Conservation (phyloP, 2,797 vertebrate species). For the Rousettus madagascariensis region DNA sequence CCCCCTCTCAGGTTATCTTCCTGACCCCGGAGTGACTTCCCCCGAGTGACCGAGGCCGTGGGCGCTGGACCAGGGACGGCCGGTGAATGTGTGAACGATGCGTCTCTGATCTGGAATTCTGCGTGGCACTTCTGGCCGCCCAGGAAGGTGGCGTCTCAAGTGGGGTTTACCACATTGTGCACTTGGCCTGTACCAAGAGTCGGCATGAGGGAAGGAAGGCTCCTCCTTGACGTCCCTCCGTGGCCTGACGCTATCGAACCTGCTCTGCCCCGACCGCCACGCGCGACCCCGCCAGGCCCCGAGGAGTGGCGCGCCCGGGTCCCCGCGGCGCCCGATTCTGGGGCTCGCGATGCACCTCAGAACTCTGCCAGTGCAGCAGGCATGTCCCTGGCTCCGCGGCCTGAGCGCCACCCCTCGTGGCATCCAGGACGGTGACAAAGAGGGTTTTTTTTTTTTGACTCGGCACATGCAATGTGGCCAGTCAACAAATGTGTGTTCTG, state of each 20-base stretch:
- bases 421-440: too few relatives aligned
- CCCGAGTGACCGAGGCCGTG: neutral
- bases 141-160: neutral
- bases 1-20: neutral
- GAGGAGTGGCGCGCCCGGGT: neutral
- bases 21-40: neutral
- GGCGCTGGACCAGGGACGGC: neutral
- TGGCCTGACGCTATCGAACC: neutral
- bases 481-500: neutral
- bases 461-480: neutral
- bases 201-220: neutral
- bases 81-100: neutral
- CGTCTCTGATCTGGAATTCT: too few relatives aligned
- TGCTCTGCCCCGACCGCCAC: neutral
- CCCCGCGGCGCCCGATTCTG: rapidly evolving
- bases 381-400: rapidly evolving
- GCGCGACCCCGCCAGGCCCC: rapidly evolving
- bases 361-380: neutral
- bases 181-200: neutral
- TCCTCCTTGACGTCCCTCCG: neutral
- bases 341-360: rapidly evolving
- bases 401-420: too few relatives aligned
- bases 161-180: neutral
- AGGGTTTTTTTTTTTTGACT: neutral
- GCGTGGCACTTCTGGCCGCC: neutral